Evolutionary conservation across 2,113 vertebrate genomes (phyloP).

Genomic region (human): DNA sequence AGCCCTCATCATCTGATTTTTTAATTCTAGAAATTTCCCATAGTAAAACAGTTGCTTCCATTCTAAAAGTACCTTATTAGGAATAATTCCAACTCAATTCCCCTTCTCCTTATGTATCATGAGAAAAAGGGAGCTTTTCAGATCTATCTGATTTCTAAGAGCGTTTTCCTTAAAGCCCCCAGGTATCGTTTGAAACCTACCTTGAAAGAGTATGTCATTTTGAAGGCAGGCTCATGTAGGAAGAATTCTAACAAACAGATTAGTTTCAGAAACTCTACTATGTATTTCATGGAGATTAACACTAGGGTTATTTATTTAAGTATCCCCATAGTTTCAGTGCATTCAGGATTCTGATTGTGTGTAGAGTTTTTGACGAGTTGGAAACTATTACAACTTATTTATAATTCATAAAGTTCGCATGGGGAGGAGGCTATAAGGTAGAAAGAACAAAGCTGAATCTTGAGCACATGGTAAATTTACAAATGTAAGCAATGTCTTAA

Average conservation of each 20-base stretch:
- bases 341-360: not conserved
- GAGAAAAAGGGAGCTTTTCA: not conserved
- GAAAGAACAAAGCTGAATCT: not conserved
- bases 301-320: not conserved
- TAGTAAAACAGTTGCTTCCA: not conserved
- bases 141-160: not conserved
- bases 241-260: not conserved
- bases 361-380: not conserved
- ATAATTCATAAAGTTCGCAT: conserved; percentile 3
- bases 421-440: not conserved
- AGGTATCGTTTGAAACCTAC: not conserved
- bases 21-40: conserved; percentile 16
- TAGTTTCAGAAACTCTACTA: conserved; percentile 6
- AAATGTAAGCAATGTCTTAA: conserved; percentile 5
- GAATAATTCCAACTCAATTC: not conserved
- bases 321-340: not conserved
- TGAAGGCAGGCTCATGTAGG: not conserved
- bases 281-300: not conserved
- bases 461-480: conserved; percentile 22
- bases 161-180: not conserved
- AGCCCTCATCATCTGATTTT: not conserved
- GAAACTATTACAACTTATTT: not conserved
- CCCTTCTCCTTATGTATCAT: not conserved
- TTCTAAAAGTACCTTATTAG: not conserved
- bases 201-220: not conserved